Evolutionary conservation across 2,113 vertebrate genomes (phyloP).

Genomic region (Limanda limanda): DNA sequence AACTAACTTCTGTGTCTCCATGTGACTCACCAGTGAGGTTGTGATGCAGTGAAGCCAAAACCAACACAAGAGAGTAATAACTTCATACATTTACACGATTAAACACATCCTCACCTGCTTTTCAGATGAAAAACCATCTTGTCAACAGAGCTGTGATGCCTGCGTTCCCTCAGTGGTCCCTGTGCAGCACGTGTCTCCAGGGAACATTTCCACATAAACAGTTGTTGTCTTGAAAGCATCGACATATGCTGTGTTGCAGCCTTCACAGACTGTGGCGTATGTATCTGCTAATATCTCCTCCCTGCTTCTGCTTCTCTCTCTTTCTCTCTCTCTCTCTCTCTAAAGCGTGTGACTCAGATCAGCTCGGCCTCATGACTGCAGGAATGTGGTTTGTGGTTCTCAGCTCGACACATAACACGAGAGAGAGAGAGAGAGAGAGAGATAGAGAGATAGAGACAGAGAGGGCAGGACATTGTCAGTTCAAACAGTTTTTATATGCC

Average conservation of each 20-base stretch:
- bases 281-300: background rate
- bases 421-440: no score
- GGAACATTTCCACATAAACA: background rate
- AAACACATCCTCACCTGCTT: constrained; percentile 48
- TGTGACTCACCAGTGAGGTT: background rate
- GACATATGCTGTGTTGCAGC: background rate
- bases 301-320: background rate
- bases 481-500: background rate
- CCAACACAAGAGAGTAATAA: background rate
- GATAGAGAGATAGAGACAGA: no score
- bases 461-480: no score
- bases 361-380: constrained; percentile 77
- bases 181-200: background rate
- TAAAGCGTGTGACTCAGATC: constrained; percentile 76
- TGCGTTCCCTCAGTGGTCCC: background rate
- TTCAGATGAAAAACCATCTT: constrained; percentile 42
- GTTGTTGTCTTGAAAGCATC: background rate
- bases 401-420: background rate
- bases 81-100: background rate
- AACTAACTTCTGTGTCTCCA: background rate
- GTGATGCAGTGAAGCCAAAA: constrained; percentile 5
- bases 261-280: background rate
- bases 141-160: background rate
- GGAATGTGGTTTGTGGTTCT: constrained; percentile 72
- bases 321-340: background rate